phyloP scores from a whole-genome alignment of 1,140 invertebrate species.

The Polypedilum vanderplanki region DNA sequence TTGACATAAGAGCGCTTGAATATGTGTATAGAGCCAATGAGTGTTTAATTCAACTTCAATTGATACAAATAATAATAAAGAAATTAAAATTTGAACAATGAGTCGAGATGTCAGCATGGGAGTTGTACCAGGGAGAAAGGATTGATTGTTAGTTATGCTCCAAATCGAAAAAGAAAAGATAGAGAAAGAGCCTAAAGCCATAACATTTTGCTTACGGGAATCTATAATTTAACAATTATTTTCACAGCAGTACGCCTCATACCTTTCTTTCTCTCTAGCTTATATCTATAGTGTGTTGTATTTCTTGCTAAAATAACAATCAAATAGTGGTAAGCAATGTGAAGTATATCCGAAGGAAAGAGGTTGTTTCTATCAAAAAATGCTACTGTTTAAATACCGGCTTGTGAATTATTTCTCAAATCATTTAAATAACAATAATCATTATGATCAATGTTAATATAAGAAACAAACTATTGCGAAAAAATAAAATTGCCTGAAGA shows the following conservation, averaged over 20 bases:
- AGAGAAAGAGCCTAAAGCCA: neutral
- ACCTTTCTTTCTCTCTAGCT: neutral
- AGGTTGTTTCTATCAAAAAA: neutral
- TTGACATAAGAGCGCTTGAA: neutral
- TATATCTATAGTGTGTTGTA: too few relatives aligned
- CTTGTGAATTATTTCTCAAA: neutral
- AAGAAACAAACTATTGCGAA: neutral
- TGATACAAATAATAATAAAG: conserved; percentile 12
- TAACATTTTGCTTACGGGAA: conserved; percentile 23
- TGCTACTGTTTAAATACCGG: conserved; percentile 23
- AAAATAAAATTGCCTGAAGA: neutral
- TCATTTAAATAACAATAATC: conserved; percentile 25
- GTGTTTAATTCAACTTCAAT: conserved; percentile 23
- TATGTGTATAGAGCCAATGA: neutral
- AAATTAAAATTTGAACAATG: neutral
- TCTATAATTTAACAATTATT: conserved; percentile 29
- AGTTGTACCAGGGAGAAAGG: neutral
- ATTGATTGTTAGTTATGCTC: neutral
- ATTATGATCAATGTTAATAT: neutral
- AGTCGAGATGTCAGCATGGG: neutral
- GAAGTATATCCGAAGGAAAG: neutral
- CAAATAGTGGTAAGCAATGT: neutral
- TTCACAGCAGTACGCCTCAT: conserved; percentile 9
- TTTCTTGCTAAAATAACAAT: neutral
- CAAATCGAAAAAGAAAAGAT: neutral